A percentile compares a stretch with the other conserved stretches of the same genome.
Conservation (phyloP, 1,140 invertebrate species). For the Aradophagus sp. region DNA sequence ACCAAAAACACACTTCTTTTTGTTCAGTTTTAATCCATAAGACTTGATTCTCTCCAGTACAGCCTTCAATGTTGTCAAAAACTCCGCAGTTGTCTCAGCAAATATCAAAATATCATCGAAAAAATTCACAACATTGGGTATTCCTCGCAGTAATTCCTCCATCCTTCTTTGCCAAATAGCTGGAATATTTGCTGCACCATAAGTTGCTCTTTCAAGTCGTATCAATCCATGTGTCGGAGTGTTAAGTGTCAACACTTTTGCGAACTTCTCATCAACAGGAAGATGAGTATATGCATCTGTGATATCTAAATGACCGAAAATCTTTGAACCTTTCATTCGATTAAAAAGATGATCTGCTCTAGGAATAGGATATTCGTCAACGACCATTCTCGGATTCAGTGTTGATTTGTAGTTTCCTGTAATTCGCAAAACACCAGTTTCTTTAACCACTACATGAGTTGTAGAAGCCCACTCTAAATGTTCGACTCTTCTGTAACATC, state of each 20-base stretch:
- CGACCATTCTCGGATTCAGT: not conserved
- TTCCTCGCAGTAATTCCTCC: conserved; percentile 1
- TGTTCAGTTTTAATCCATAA: conserved; percentile 20
- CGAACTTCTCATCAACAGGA: not conserved
- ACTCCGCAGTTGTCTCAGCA: conserved; percentile 13
- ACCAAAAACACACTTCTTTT: conserved; percentile 58
- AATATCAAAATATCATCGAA: conserved; percentile 20
- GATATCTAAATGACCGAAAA: conserved; percentile 47
- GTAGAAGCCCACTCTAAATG: conserved; percentile 12
- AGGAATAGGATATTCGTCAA: conserved; percentile 9
- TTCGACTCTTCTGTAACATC: conserved; percentile 6
- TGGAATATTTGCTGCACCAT: conserved; percentile 42
- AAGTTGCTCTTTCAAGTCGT: conserved; percentile 34
- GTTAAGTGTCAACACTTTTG: not conserved
- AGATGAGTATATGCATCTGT: not conserved
- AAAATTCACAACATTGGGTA: conserved; percentile 6
- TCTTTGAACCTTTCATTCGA: not conserved
- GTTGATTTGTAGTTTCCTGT: conserved; percentile 39
- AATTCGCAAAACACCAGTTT: conserved; percentile 3
- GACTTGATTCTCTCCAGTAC: not conserved
- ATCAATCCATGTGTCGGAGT: not conserved
- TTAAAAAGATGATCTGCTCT: conserved; percentile 1
- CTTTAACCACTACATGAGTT: conserved; percentile 7
- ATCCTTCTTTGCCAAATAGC: conserved; percentile 24
- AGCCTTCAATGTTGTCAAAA: not conserved